phyloP scores from a whole-genome alignment of 2,113 vertebrate genomes.

The Patagioenas fasciata region DNA sequence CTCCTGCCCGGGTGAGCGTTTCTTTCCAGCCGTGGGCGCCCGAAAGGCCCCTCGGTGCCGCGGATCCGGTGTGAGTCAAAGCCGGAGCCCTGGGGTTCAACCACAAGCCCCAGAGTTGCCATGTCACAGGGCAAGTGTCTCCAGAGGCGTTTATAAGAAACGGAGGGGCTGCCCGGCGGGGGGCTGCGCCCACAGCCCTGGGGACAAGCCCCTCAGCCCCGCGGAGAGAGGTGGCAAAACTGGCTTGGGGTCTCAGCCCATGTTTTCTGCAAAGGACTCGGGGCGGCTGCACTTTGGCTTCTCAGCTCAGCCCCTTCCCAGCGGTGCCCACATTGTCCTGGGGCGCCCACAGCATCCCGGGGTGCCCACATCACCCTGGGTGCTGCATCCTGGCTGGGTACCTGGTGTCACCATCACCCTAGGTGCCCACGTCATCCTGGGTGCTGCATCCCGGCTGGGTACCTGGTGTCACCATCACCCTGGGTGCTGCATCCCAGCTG shows the following conservation, averaged over 20 bases:
- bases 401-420: background rate
- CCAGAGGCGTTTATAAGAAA: constrained; percentile 66
- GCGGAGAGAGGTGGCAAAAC: no score
- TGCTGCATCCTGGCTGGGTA: no score
- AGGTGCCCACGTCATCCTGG: no score
- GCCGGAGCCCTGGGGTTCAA: constrained; percentile 54
- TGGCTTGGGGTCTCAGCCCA: background rate
- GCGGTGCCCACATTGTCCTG: fast-evolving
- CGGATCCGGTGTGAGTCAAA: constrained; percentile 62
- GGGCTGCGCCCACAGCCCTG: background rate
- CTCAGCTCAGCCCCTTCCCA: background rate
- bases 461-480: fast-evolving
- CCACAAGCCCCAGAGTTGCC: constrained; percentile 39
- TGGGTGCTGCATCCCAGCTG: no score
- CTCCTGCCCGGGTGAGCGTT: constrained; percentile 62
- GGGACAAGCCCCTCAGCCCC: no score
- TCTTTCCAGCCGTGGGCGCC: constrained; percentile 76
- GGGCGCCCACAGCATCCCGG: fast-evolving
- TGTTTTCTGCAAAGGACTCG: fast-evolving
- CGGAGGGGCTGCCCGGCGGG: background rate
- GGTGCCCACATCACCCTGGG: background rate
- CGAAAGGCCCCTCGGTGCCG: constrained; percentile 15
- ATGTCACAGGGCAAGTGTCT: background rate
- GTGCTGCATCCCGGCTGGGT: fast-evolving
- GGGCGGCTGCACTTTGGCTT: fast-evolving